A percentile compares a stretch with the other conserved stretches of the same genome.
These are phyloP conservation scores for Heliconius nattereri DNA, from an alignment of 1,140 invertebrate genomes.

Conservation along the genomic window DNA sequence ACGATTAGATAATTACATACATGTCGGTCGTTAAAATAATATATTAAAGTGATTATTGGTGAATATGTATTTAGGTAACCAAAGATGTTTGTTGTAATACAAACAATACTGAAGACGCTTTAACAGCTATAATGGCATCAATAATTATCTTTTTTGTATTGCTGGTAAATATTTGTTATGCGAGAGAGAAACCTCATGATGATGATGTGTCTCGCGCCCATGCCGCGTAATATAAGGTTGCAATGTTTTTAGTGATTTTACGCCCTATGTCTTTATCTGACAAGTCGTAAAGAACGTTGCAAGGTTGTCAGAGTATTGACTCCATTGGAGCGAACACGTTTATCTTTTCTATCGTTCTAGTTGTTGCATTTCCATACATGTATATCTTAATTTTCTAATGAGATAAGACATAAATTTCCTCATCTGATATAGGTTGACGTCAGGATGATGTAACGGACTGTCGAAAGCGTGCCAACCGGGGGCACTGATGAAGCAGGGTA, in stretches of 20 bases:
- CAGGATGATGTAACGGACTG: conserved; percentile 68
- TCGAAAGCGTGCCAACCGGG: conserved; percentile 62
- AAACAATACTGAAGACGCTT: neutral
- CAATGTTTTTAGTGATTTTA: conserved; percentile 76
- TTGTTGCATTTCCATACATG: conserved; percentile 58
- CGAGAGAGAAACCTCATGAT: neutral
- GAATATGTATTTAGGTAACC: neutral
- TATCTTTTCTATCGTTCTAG: conserved; percentile 63
- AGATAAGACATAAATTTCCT: conserved; percentile 59
- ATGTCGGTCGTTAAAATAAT: neutral
- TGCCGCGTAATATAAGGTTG: conserved; percentile 51
- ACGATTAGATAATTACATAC: neutral
- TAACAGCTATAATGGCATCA: neutral
- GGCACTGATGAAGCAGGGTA: conserved; percentile 49
- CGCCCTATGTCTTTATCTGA: conserved; percentile 78
- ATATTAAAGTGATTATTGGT: conserved; percentile 2
- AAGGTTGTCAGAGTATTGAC: conserved; percentile 80
- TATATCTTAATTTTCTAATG: conserved; percentile 45
- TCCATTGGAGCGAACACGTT: conserved; percentile 71
- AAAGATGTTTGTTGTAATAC: conserved; percentile 6
- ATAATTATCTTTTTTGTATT: neutral
- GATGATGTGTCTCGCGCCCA: neutral
- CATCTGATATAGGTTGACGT: conserved; percentile 67
- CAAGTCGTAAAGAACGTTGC: conserved; percentile 76
- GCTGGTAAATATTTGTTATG: neutral